Evolutionary conservation across 1,140 invertebrate genomes (phyloP), one percentile per base, ranked within the genome.

Genomic region (Drosophila mauritiana): DNA sequence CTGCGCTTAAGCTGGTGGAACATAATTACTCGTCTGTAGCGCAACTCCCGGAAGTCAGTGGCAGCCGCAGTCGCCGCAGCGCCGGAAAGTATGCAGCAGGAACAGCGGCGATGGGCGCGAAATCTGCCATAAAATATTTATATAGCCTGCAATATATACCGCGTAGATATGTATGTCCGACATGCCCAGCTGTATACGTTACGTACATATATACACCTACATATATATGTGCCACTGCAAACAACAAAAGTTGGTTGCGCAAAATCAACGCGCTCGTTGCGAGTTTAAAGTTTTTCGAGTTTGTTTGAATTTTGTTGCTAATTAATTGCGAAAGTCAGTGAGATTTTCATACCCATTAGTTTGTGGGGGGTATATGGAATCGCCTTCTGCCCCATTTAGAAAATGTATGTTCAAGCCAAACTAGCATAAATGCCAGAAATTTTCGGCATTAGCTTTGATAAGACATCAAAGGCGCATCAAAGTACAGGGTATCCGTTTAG

Each of bases 251-350:
- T 68, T 82, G 53, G 43, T 59, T 70, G 65, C 54, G 48, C 58
- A 81, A 86, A 85, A 85, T 81, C 81, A 81, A 61, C 76, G 67
- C 59, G 45, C 37, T 68, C 73, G 68, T 76, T 89, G 51, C 69
- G 61, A 88, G 76, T 80, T 80, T 73, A 54, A 55, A 64, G 42
- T 70, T 83, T 64, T 53, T 42, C 58, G 61, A 89, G 84, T 84
- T 84, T 88, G 84, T 88, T 89, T 84, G 85, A 80, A 84, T 84
- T 89, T 80, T 84, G 84, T 80, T 89, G 84, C 80, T 89, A 89
- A 89, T 89, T 89, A 89, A 89, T 89, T 89, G 84, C 84, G 59
- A 89, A 89, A 89, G 77, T 73, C 73, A 63, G 57, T 52, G 56
- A 69, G 43, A 53, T 62, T 45, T 43, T 37, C 17, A 46, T 67